Evolutionary conservation across 2,888 invertebrate genomes (phyloP), one percentile per base, ranked within the genome.

Genomic region (Drosophila testacea): DNA sequence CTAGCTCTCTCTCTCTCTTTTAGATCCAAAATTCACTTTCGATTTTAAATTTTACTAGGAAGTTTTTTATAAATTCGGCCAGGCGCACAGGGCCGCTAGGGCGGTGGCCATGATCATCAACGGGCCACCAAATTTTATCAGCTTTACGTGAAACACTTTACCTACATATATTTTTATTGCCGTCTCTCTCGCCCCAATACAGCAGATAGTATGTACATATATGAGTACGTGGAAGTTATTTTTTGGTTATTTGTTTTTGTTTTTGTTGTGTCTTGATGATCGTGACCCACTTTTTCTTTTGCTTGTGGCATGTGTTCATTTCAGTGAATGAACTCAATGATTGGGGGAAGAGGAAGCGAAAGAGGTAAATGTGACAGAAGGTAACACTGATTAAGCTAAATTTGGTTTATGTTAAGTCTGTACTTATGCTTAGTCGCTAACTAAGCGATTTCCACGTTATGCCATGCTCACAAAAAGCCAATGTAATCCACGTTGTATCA

Each of bases 21-120:
- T 9, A 16, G 30, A 61, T 41, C 41, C 38, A 38, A 69, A 59
- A 63, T 68, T 89, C 86, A 87, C 86, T 87, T 88, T 87, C 90
- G 81, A 77, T 89, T 86, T 85, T 83, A 10, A 76, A 72, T 69
- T 77, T 80, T 88, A 75, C 79, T 87, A 87, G 87, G 89, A 90
- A 87, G 85, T 70, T 84, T 83, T 78, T 90, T 81, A 90, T 88
- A 90, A 76, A 72, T 80, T 50, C n/a, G 64, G 80, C 68, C 82
- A 89, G 87, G 87, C 73, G 87, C 70, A 4, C 87, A 87, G 81
- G 73, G 76, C 62, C 55, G 11, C 16, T 50, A 74, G 76, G 77
- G 75, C 77, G 47, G 13, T 39, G 48, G 50, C n/a, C 38, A 46
- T 55, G 54, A 65, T 36, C 69, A 9, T 9, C 42, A 9, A 32